phyloP scores from a whole-genome alignment of 2,888 invertebrate species.

The Aphodius sticticus region DNA sequence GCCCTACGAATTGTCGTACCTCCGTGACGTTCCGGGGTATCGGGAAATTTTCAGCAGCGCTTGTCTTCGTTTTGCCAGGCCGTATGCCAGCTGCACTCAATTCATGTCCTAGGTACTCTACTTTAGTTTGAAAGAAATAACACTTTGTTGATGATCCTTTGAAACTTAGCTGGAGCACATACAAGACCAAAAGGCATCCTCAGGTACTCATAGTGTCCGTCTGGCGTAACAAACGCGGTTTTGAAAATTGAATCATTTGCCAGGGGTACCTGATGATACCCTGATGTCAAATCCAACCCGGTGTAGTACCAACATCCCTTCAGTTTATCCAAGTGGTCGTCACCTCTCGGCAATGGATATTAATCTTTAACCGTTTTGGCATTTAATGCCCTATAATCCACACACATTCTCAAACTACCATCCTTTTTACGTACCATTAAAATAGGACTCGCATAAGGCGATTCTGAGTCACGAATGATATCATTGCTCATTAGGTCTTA shows the following conservation, averaged over 20 bases:
- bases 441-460: constrained; percentile 43
- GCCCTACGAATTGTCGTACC: constrained; percentile 42
- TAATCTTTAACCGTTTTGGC: constrained; percentile 48
- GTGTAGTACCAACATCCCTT: constrained; percentile 39
- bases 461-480: constrained; percentile 46
- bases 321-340: constrained; percentile 41
- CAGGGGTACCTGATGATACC: constrained; percentile 43
- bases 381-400: constrained; percentile 51
- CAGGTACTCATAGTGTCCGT: constrained; percentile 7
- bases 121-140: constrained; percentile 40
- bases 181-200: constrained; percentile 18
- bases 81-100: constrained; percentile 24
- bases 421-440: constrained; percentile 43
- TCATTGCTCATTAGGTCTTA: constrained; percentile 39
- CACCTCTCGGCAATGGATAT: constrained; percentile 46
- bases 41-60: constrained; percentile 39
- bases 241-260: constrained; percentile 44
- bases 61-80: constrained; percentile 39
- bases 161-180: background rate
- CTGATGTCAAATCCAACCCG: background rate
- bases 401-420: constrained; percentile 45
- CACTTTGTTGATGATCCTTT: constrained; percentile 10
- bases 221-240: constrained; percentile 39
- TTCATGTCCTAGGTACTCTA: constrained; percentile 48
- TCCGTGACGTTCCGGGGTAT: constrained; percentile 38